Evolutionary conservation across 1,140 invertebrate species (phyloP), one percentile per base, ranked within the genome.

Genomic region (Anoplophora glabripennis): DNA sequence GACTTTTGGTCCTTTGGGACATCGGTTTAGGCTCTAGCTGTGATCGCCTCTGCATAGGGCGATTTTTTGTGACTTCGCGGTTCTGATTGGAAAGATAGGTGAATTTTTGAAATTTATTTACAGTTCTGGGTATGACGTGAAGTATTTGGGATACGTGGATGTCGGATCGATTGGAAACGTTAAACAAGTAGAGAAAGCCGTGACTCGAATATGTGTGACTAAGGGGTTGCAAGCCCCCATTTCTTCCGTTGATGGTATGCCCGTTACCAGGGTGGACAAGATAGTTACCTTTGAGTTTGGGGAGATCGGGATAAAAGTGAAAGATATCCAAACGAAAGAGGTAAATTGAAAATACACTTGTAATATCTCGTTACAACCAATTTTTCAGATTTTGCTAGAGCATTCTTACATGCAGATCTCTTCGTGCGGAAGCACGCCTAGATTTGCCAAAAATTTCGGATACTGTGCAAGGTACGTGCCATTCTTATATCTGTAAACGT

Each of bases 321-420:
- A 75, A 40, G 68, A 68, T 47, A 66, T 72, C 33, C 67, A 63
- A 10, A 76, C 76, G 35, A 67, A 71, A 28, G 64, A 69, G 59
- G 77, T 80, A 69, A 68, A 33, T 52, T n/a, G 14, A 28, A 28
- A 28, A 28, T 28, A 28, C 3, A 28, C n/a, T n/a, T 28, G 21
- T 28, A 28, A 28, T 28, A 3, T 28, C 21, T 3, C 21, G 21
- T 36, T 59, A 49, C 18, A 35, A 18, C 7, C 28, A 11, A 42
- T n/a, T 49, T 65, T 76, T 57, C 56, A 79, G 78, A 52, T 73
- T 10, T 63, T 84, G 21, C 72, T 81, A 53, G 77, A 79, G 57
- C 82, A 84, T 70, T 80, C 77, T 33, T 86, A 83, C 62, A 85
- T 85, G 76, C 82, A 85, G 72, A 84, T 86, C 44, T 85, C 84